Evolutionary conservation across 2,113 vertebrate genomes (phyloP), one percentile per base, ranked within the genome.

Genomic region (Takifugu bimaculatus): DNA sequence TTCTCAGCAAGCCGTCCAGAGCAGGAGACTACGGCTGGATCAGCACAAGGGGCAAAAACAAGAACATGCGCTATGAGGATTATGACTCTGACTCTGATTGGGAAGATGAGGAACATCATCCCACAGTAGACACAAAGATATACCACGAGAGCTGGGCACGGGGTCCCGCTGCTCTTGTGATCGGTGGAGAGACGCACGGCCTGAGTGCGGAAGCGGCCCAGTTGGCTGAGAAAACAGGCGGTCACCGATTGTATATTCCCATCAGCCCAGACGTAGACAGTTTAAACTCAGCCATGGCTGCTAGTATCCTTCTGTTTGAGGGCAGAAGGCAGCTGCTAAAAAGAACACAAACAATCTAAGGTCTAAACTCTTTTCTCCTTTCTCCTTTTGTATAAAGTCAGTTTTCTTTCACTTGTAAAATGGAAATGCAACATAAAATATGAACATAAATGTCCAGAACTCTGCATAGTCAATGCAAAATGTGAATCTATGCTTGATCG

Each of bases 301-400:
- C 95, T 3, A 94, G 90, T 63, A 87, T 99, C 13, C 68, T 99
- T 58, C 72, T 99, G 0, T 98, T 99, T 10, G 97, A 99, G 80
- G 96, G 92, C 50, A 94, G 87, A 72, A 92, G 92, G 51, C 96
- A 99, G 64, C 82, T 91, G 35, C 57, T 85, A 28, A 70, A 78
- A 44, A 26, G 75, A 1, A 59, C 43, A n/a, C 68, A 81, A 44
- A 81, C 66, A 32, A 32, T 57, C 76, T 54, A 35, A 78, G 54
- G 60, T 35, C 81, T 28, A 71, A 79, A 64, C 7, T 10, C 11
- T 39, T 39, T 10, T 35, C 9, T 5, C 32, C 9, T 39, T 10
- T 35, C 9, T 5, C 32, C 9, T 2, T 39, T 39, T 39, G 2
- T 39, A 5, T 29, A 29, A 5, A 29, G 28, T 29, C 3, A 39